Conservation (phyloP, 1,140 invertebrate species). For the Bombus waltoni region DNA sequence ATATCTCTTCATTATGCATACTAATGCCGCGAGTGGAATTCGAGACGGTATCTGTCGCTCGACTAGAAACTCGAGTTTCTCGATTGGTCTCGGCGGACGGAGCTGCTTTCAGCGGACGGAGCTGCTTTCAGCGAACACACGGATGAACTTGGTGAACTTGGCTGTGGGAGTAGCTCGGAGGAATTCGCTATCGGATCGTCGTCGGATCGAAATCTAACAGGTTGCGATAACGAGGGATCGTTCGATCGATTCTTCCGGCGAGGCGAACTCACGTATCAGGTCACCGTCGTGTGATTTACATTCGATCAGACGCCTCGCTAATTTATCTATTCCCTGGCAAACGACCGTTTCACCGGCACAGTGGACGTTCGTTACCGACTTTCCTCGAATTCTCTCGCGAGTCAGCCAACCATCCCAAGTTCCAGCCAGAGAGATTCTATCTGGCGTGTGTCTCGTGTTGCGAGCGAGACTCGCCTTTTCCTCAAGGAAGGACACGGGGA, state of each 20-base stretch:
- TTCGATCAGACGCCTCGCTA: background rate
- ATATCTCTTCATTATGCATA: constrained; percentile 22
- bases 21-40: background rate
- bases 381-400: constrained; percentile 38
- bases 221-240: background rate
- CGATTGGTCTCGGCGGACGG: background rate
- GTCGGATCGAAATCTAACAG: background rate
- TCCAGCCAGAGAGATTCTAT: constrained; percentile 9
- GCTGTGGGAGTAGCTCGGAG: background rate
- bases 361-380: constrained; percentile 21
- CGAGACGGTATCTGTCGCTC: constrained; percentile 4
- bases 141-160: background rate
- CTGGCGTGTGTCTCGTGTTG: constrained; percentile 26
- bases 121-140: background rate
- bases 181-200: background rate
- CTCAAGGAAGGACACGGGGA: constrained; percentile 30
- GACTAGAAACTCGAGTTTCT: constrained; percentile 23
- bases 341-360: background rate
- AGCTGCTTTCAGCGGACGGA: background rate
- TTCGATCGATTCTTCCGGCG: background rate
- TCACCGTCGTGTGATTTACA: constrained; percentile 16
- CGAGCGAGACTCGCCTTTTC: constrained; percentile 21
- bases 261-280: background rate
- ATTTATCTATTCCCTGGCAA: constrained; percentile 5
- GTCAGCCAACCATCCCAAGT: background rate